Percentiles rank a stretch among this genome's conserved stretches.
Conservation (phyloP, 2,888 invertebrate species). For the Aradus depressus region DNA sequence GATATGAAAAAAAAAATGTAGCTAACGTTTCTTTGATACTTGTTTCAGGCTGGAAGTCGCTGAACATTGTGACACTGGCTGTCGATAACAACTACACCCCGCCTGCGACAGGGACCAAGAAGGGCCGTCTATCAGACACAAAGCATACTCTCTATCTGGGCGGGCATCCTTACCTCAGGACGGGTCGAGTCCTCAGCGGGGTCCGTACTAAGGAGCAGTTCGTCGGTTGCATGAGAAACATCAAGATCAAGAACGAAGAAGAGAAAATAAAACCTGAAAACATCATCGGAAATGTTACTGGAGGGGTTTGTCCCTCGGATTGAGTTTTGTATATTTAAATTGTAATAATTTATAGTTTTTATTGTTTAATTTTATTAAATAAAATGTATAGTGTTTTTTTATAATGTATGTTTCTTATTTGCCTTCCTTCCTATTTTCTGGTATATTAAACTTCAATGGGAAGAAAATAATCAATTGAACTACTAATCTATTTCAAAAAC, state of each 20-base stretch:
- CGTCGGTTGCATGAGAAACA: constrained; percentile 67
- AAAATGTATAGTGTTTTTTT: too few relatives aligned
- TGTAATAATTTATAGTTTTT: background rate
- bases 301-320: constrained; percentile 9
- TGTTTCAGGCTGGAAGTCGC: constrained; percentile 68
- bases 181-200: constrained; percentile 50
- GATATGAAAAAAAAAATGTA: too few relatives aligned
- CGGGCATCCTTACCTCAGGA: constrained; percentile 55
- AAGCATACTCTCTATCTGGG: constrained; percentile 82
- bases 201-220: constrained; percentile 58
- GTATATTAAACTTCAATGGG: too few relatives aligned
- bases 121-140: constrained; percentile 60
- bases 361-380: constrained; percentile 6
- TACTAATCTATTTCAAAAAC: too few relatives aligned
- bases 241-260: constrained; percentile 50
- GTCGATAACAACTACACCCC: constrained; percentile 70
- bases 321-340: background rate
- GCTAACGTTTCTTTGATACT: too few relatives aligned
- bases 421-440: too few relatives aligned
- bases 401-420: too few relatives aligned
- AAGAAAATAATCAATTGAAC: too few relatives aligned
- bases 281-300: constrained; percentile 57
- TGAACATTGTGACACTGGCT: constrained; percentile 75
- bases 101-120: constrained; percentile 53
- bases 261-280: constrained; percentile 46